These are phyloP conservation scores for Rhinatrema bivittatum DNA, from an alignment of 2,797 vertebrate genomes.

Conservation along the genomic window DNA sequence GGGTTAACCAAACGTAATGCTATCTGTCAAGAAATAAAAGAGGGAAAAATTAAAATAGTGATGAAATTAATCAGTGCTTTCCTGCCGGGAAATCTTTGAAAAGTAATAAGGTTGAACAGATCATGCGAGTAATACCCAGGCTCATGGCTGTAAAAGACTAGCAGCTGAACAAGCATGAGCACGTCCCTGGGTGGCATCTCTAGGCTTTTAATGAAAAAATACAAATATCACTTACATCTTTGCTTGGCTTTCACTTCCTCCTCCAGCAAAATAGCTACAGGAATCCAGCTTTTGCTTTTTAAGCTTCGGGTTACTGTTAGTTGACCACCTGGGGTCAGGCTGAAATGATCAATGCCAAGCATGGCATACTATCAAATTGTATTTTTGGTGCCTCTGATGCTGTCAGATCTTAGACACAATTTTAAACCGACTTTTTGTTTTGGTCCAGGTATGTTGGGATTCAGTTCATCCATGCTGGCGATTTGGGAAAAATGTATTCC, in stretches of 20 bases:
- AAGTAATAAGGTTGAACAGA: conserved; percentile 5
- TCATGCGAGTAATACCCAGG: conserved; percentile 3
- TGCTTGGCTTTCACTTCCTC: conserved; percentile 1
- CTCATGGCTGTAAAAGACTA: conserved; percentile 7
- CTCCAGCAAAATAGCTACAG: too few species aligned
- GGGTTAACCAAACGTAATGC: background rate
- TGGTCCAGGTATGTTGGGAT: too few species aligned
- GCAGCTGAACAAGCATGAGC: conserved; percentile 9
- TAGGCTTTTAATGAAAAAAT: background rate
- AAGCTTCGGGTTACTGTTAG: too few species aligned
- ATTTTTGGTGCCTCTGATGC: too few species aligned
- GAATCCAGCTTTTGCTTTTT: too few species aligned
- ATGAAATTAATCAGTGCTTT: conserved; percentile 19
- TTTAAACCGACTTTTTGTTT: too few species aligned
- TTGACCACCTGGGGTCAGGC: too few species aligned
- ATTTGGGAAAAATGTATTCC: too few species aligned
- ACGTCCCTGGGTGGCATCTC: background rate
- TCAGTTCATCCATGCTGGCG: too few species aligned
- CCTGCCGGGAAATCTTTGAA: conserved; percentile 21
- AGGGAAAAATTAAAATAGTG: conserved; percentile 4
- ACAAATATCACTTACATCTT: conserved; percentile 7
- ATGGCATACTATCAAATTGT: too few species aligned
- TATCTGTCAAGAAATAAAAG: background rate
- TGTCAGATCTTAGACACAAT: too few species aligned
- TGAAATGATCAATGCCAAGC: too few species aligned